Conservation (phyloP, 2,113 vertebrate species). For the Butastur rufipennis region DNA sequence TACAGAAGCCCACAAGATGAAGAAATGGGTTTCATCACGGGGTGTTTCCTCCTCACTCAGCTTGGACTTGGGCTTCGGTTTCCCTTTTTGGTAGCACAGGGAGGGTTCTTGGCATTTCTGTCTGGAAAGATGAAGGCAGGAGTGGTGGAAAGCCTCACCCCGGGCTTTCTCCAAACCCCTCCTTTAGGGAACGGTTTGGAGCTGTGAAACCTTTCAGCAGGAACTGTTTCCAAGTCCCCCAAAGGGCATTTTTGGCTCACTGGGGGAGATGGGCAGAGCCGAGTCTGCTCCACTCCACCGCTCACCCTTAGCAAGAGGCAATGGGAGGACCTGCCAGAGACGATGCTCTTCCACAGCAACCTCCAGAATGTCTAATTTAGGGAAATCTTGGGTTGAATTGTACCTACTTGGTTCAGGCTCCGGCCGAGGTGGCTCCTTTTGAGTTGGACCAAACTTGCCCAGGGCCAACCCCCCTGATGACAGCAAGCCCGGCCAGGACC, state of each 20-base stretch:
- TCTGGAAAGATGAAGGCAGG: background rate
- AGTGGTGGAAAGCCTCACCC: background rate
- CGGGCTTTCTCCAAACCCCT: background rate
- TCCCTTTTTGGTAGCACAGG: background rate
- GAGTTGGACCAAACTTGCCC: background rate
- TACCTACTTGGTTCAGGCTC: background rate
- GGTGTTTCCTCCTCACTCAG: background rate
- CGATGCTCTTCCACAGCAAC: background rate
- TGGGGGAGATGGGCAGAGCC: background rate
- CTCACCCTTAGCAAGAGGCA: background rate
- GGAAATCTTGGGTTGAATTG: background rate
- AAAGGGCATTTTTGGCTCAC: fast-evolving
- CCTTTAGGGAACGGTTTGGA: background rate
- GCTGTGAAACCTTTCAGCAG: background rate
- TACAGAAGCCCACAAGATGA: background rate
- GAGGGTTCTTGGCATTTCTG: background rate
- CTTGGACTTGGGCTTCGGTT: background rate
- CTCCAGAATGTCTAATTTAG: background rate
- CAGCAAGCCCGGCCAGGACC: fast-evolving
- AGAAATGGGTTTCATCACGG: background rate
- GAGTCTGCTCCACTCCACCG: background rate
- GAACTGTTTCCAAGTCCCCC: background rate
- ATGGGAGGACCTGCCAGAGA: background rate
- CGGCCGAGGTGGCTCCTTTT: fast-evolving
- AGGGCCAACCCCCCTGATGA: background rate